phyloP scores from a whole-genome alignment of 2,888 invertebrate genomes.

The Troglohyphantes excavatus region DNA sequence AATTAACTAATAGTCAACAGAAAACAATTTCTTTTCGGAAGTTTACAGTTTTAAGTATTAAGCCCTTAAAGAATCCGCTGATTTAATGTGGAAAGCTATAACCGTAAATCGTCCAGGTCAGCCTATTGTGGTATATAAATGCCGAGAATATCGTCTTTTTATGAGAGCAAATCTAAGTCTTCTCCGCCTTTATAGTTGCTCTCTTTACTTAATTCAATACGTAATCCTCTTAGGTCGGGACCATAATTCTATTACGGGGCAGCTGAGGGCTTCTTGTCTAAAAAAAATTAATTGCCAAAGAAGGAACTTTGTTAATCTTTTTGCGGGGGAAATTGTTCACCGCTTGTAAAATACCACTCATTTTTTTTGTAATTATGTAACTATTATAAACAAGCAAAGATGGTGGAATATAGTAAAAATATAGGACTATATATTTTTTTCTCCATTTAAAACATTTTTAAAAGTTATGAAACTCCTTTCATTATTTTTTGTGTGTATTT shows the following conservation, averaged over 20 bases:
- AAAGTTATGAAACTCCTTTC: too few relatives aligned
- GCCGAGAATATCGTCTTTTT: background rate
- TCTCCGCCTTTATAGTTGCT: background rate
- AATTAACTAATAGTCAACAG: too few relatives aligned
- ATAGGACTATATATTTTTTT: too few relatives aligned
- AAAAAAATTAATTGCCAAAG: background rate
- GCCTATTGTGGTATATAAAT: background rate
- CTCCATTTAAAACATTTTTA: too few relatives aligned
- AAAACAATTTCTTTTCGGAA: too few relatives aligned
- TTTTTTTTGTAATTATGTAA: background rate
- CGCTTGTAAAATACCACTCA: background rate
- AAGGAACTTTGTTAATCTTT: background rate
- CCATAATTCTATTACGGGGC: conserved; percentile 8
- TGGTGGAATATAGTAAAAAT: too few relatives aligned
- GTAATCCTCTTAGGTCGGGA: background rate
- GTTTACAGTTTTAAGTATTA: too few relatives aligned
- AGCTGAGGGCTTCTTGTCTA: background rate
- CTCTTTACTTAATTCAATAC: conserved; percentile 4
- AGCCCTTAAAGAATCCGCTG: background rate
- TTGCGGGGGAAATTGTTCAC: background rate
- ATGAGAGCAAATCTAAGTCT: background rate
- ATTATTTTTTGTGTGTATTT: too few relatives aligned
- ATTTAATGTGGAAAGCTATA: background rate
- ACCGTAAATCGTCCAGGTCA: background rate
- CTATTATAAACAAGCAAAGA: too few relatives aligned